Base-by-base conservation (phyloP, 2,888 invertebrate genomes). In the Callyntrura guangdongensis region DNA sequence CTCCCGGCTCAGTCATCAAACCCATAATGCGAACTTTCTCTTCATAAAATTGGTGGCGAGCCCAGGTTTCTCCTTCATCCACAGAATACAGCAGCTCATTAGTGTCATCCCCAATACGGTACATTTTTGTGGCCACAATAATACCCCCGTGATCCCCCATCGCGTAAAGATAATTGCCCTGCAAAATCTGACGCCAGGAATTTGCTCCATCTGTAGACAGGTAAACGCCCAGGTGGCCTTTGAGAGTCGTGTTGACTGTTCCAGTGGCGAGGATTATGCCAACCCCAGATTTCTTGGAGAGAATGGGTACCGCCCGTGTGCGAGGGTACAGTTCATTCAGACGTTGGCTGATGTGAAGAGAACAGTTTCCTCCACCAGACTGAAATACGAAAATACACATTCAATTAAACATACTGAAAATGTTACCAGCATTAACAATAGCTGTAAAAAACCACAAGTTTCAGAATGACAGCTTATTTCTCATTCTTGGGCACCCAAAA, bases 111-210 rank as follows among this genome's bases (percentile, higher is more conserved):
- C 96, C 96, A 0, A 96, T 96, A 94, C 97, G 97, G 95, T 97
- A 97, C 94, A 97, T 97, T 94, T 97, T 97, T 0, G 98, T 98
- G 0, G 98, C 98, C 0, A 98, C 97, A 36, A 98, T 95, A 0
- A 98, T 96, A 22, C 98, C 98, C 0, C 98, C 98, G 94, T 98
- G 98, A 95, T 99, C 98, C 1, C 98, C 98, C 95, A 98, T 97
- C 94, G 97, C 97, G 95, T 98, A 98, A 95, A 97, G 97, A 94
- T 97, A 97, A 94, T 97, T 97, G 92, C 97, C 98, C 94, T 97
- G 96, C 4, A 98, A 95, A 0, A 96, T 95, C 95, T 97, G 96
- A 93, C 96, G 96, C 98, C 98, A 99, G 0, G 97, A 97, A 3
- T 97, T 95, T 4, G 98, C 98, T 2, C 97, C 98, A 95, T 98